Conservation (phyloP, 2,797 vertebrate genomes). For the Chiloscyllium punctatum region DNA sequence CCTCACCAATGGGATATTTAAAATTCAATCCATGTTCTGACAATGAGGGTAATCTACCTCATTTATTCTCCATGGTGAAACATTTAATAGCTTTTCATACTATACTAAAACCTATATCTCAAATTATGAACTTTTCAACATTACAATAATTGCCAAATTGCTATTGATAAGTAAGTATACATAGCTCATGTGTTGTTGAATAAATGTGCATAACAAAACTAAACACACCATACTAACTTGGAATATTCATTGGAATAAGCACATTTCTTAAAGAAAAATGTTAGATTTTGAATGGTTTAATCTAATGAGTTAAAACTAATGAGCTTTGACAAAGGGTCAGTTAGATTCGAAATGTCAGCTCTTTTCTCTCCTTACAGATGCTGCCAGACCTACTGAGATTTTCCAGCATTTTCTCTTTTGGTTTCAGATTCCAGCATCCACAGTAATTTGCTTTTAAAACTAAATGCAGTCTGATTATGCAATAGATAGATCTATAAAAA, state of each 20-base stretch:
- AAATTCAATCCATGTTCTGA: neutral
- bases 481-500: neutral
- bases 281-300: neutral
- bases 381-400: too few relatives aligned
- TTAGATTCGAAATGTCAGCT: too few relatives aligned
- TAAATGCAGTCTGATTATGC: neutral
- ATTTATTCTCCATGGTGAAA: slow-evolving; percentile 15
- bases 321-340: too few relatives aligned
- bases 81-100: neutral
- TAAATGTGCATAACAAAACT: neutral
- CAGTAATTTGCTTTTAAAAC: neutral
- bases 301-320: neutral
- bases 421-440: too few relatives aligned
- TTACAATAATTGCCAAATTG: neutral
- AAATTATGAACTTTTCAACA: neutral
- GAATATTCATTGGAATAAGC: neutral
- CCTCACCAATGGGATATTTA: neutral
- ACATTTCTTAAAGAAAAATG: neutral
- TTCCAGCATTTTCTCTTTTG: too few relatives aligned
- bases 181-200: neutral
- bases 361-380: too few relatives aligned
- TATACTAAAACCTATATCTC: neutral
- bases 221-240: neutral
- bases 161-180: neutral
- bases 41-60: neutral